Conservation (phyloP, 2,797 vertebrate genomes). For the Numenius phaeopus region DNA sequence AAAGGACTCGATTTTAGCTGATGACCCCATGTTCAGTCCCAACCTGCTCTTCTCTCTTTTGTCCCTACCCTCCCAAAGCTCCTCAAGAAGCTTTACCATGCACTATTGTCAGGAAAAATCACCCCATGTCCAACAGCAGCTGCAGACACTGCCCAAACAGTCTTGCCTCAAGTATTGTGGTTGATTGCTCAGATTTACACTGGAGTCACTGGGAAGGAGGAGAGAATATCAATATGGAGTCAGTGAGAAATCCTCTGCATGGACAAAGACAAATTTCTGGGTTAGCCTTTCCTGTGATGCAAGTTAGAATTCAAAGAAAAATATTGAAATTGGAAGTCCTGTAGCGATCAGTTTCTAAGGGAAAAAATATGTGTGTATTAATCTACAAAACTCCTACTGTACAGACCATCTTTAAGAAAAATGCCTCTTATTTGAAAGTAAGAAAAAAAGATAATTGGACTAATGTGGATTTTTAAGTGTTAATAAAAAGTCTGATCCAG, state of each 20-base stretch:
- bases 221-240: rapidly evolving
- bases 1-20: background rate
- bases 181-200: background rate
- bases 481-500: background rate
- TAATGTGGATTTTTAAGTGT: background rate
- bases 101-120: background rate
- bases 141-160: background rate
- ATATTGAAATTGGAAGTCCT: background rate
- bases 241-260: background rate
- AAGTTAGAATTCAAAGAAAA: background rate
- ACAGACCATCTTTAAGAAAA: background rate
- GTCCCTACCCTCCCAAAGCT: background rate
- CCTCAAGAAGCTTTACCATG: background rate
- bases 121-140: background rate
- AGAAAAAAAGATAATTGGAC: background rate
- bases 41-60: background rate
- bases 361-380: background rate
- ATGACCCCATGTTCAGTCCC: background rate
- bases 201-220: background rate
- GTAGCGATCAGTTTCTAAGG: background rate
- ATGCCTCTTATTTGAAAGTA: background rate
- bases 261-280: background rate
- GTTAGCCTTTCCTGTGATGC: background rate
- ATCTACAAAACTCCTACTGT: background rate
- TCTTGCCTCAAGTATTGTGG: background rate